A percentile compares a stretch with the other conserved stretches of the same genome.
These are phyloP conservation scores for Lepeophtheirus nordmannii DNA, from an alignment of 2,888 invertebrate species.

Conservation along the genomic window DNA sequence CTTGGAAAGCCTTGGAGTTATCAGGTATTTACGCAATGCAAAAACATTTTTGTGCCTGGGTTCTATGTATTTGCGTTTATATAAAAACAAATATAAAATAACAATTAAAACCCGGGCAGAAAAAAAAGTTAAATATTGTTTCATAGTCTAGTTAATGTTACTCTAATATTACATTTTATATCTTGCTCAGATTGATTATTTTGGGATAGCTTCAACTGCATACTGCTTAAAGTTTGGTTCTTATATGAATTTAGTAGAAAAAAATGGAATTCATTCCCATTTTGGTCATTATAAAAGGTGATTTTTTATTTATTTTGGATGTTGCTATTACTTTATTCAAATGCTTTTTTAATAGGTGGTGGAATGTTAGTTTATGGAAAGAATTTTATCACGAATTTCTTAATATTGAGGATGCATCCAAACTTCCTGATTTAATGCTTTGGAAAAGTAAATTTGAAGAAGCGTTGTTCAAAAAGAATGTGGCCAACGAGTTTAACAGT, in stretches of 20 bases:
- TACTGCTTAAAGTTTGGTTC: constrained; percentile 72
- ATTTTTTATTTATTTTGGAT: background rate
- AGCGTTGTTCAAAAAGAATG: constrained; percentile 24
- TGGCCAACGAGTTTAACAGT: background rate
- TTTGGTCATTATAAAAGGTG: constrained; percentile 26
- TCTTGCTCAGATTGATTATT: constrained; percentile 57
- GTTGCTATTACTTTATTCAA: too few species aligned
- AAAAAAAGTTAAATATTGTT: background rate
- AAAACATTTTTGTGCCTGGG: too few species aligned
- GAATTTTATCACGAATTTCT: constrained; percentile 60
- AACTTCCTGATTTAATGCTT: constrained; percentile 50
- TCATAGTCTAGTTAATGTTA: background rate
- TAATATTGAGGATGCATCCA: constrained; percentile 61
- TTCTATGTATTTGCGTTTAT: too few species aligned
- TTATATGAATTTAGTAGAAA: constrained; percentile 63
- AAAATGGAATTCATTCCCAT: constrained; percentile 23
- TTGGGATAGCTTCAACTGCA: constrained; percentile 70
- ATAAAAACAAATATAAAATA: too few species aligned
- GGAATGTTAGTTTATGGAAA: constrained; percentile 57
- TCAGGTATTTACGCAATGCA: constrained; percentile 36
- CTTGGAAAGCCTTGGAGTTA: constrained; percentile 81
- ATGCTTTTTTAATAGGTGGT: constrained; percentile 42
- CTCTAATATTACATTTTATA: background rate
- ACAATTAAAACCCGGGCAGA: too few species aligned
- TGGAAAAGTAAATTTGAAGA: constrained; percentile 31